phyloP scores from a whole-genome alignment of 2,888 invertebrate genomes.

The Sycophila texana region DNA sequence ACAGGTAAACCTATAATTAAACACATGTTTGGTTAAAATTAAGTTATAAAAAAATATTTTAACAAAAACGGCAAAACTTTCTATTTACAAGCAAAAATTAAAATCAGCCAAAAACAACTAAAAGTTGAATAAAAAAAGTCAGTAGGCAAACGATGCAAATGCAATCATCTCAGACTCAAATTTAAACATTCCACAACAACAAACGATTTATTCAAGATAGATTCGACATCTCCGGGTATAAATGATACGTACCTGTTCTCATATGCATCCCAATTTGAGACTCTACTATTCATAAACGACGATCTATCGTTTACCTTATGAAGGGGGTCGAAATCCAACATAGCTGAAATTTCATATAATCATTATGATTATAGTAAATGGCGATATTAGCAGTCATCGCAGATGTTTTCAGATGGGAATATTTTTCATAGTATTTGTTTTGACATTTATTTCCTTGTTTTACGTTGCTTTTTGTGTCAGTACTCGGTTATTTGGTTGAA shows the following conservation, averaged over 20 bases:
- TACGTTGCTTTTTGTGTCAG: constrained; percentile 18
- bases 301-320: constrained; percentile 71
- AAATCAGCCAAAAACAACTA: constrained; percentile 13
- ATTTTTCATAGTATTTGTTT: constrained; percentile 46
- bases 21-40: constrained; percentile 9
- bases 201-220: constrained; percentile 25
- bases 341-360: constrained; percentile 68
- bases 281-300: constrained; percentile 70
- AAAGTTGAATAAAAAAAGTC: constrained; percentile 11
- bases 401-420: constrained; percentile 36
- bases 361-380: constrained; percentile 45
- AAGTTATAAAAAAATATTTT: constrained; percentile 1
- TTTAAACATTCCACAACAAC: constrained; percentile 44
- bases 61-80: constrained; percentile 4
- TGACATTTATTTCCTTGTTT: constrained; percentile 45
- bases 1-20: no score
- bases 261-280: constrained; percentile 70
- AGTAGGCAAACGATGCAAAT: constrained; percentile 45
- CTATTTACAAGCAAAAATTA: constrained; percentile 46
- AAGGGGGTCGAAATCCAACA: constrained; percentile 71
- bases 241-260: constrained; percentile 70
- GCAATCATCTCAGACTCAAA: constrained; percentile 27
- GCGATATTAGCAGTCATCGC: constrained; percentile 32
- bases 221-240: constrained; percentile 36
- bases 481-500: constrained; percentile 26